Conservation (phyloP, 2,797 vertebrate species). For the Poeciliopsis paucimaculata region DNA sequence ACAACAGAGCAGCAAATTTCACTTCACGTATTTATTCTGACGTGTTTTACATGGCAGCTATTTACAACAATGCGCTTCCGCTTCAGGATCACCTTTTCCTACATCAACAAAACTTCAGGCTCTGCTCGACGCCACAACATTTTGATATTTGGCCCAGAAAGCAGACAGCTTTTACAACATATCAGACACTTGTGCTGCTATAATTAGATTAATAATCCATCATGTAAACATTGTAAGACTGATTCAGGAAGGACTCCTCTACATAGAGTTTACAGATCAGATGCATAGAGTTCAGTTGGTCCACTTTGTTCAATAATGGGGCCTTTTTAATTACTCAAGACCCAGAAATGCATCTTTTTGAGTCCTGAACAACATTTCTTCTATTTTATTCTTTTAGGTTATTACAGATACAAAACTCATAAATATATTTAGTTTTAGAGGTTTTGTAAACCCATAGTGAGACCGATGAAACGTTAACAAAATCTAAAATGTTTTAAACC, state of each 20-base stretch:
- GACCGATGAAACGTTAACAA: neutral
- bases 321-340: conserved; percentile 25
- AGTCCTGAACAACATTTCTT: conserved; percentile 13
- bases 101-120: conserved; percentile 37
- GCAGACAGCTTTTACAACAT: conserved; percentile 63
- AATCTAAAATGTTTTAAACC: neutral
- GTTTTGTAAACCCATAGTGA: neutral
- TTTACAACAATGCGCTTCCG: conserved; percentile 55
- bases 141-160: conserved; percentile 62
- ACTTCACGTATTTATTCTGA: conserved; percentile 55
- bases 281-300: conserved; percentile 81
- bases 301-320: conserved; percentile 55
- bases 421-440: conserved; percentile 7
- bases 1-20: conserved; percentile 72
- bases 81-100: conserved; percentile 23
- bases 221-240: conserved; percentile 83
- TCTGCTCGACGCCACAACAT: conserved; percentile 44
- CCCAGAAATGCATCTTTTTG: conserved; percentile 14
- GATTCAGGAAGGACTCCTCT: conserved; percentile 62
- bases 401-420: conserved; percentile 15
- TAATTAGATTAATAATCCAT: conserved; percentile 69
- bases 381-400: conserved; percentile 9
- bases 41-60: conserved; percentile 53
- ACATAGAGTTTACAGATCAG: conserved; percentile 63
- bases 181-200: conserved; percentile 76